Evolutionary conservation across 2,888 invertebrate genomes (phyloP), one percentile per base, ranked within the genome.

Genomic region (Perdita meconis): DNA sequence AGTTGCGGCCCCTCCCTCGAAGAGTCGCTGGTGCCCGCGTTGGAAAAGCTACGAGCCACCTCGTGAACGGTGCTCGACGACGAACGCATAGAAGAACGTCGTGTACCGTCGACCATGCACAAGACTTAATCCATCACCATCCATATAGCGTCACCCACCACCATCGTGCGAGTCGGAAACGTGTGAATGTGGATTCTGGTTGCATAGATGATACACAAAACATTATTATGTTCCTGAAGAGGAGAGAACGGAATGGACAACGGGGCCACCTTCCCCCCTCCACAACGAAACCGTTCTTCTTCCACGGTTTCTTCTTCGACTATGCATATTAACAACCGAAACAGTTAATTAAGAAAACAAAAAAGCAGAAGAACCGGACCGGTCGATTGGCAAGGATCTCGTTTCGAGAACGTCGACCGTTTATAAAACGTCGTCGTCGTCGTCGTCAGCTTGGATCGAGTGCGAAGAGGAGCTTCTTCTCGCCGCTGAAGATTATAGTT

Each of bases 1-100:
- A 90, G 88, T 61, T 91, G 92, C 89, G 88, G 93, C 85, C 91
- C 94, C 84, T 89, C 93, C 89, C 85, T 91, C 19, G 92, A 92
- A 4, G 92, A 92, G 73, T 90, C 91, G 19, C 73, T 92, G 68
- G 89, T 92, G 44, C 89, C 91, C 1, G 90, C 92, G 56, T 84
- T 92, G 70, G 92, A 92, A 82, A 92, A 92, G 66, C 83, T 92
- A 22, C 86, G 92, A 69, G 92, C 92, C 60, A 92, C 92, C 68
- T 92, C 92, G 89, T 92, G 92, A 92, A 89, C 83, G 79, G 82
- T 77, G 60, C 78, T 68, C 72, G 74, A 71, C 82, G 67, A 75
- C 63, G 73, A 71, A 61, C 42, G 67, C 68, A 76, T 67, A 72
- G 50, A 61, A 19, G 64, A 65, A 73, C 57, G 70, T 57, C 73